Base-by-base conservation (phyloP, 1,140 invertebrate species). In the Metopolophium dirhodum region DNA sequence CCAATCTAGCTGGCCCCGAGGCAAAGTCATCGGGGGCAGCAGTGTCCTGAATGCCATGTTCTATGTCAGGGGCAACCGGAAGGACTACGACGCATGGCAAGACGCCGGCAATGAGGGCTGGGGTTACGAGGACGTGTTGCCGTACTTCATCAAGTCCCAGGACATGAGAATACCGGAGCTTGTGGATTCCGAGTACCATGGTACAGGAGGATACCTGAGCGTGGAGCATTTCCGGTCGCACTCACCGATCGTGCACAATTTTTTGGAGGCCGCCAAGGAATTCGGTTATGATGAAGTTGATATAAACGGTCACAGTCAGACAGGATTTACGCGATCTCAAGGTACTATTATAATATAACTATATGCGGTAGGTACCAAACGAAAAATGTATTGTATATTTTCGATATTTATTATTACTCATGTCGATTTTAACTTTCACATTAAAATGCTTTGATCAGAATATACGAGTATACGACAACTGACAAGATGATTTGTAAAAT, bases 1-100 rank as follows among this genome's bases (percentile, higher is more conserved):
- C 4, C 95, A 95, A 57, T 97, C 96, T 94, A 96, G 95, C 57
- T 96, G 96, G 95, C 96, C 96, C 0, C 95, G 96, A 90, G 97
- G 97, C 4, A 96, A 96, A 94, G 94, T 94, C 1, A 94, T 98
- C 9, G 98, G 98, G 22, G 98, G 98, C 7, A 97, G 96, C 4
- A 98, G 97, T 94, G 96, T 97, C 8, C 95, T 99, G 26, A 99
- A 99, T 95, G 98, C 97, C 7, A 98, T 99, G 98, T 96, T 98
- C 68, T 99, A 98, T 94, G 96, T 98, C 0, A 95, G 98, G 54
- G 98, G 98, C 1, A 98, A 99, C 95, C 96, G 96, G 68, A 95
- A 95, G 8, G 98, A 99, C 95, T 99, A 98, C 94, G 97, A 99
- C 94, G 95, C 96, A 30, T 99, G 98, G 98, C 96, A 96, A 41